Evolutionary conservation across 2,888 invertebrate genomes (phyloP), one percentile per base, ranked within the genome.

Genomic region (Sminthurides aquaticus): DNA sequence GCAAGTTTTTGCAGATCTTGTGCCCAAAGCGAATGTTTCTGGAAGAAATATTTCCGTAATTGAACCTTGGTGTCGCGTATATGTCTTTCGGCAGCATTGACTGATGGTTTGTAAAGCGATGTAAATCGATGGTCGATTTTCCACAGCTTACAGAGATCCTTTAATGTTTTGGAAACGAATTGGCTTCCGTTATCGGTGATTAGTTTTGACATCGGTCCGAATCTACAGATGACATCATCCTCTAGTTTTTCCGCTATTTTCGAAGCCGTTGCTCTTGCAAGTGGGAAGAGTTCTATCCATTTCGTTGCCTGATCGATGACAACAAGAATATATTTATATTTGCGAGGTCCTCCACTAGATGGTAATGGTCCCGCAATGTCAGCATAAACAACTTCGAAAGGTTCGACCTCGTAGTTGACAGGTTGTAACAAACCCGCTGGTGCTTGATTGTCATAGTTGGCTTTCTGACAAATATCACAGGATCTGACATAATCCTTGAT

Each of bases 321-420:
- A n/a, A n/a, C n/a, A n/a, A n/a, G n/a, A n/a, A n/a, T n/a, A n/a
- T n/a, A n/a, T n/a, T n/a, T n/a, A n/a, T n/a, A n/a, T n/a, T n/a
- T 56, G 11, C 29, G 27, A 20, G 18, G 29, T 20, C 60, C 57
- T 20, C 43, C 49, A 24, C 24, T 34, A 26, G 27, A 54, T 18
- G 64, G 59, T 15, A 68, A 64, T 25, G 70, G 70, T n/a, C 70
- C 72, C 20, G 69, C 26, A 26, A 69, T 62, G 56, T 70, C 72
- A 1, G 67, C 49, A 54, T 56, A 61, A 25, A 71, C 49, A 15
- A 28, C 62, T 26, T 69, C 62, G 34, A 69, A 70, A 2, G 66
- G 52, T 49, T 49, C 54, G 1, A 24, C 34, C 2, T 65, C 55
- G 1, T 55, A 27, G 8, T 57, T 18, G 1, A 49, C 54, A 24